Evolutionary conservation across 2,113 vertebrate species (phyloP).

Genomic region (Mirza zaza): DNA sequence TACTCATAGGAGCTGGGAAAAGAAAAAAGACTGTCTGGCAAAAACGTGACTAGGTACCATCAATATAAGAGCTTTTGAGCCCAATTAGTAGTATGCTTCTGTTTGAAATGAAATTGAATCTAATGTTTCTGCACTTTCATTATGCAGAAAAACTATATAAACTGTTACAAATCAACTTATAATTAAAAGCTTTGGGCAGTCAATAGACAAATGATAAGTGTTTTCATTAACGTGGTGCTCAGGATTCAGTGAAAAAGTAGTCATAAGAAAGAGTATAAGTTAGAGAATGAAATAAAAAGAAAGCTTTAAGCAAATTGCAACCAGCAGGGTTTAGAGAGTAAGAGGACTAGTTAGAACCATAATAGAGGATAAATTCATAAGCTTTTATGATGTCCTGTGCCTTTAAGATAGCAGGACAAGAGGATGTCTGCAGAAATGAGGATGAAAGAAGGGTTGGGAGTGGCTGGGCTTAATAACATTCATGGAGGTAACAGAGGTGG

Average conservation of each 20-base stretch:
- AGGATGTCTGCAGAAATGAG: neutral
- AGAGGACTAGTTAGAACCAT: neutral
- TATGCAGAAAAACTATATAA: neutral
- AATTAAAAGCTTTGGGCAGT: neutral
- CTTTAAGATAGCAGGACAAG: neutral
- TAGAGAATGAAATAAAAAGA: neutral
- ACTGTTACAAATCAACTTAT: neutral
- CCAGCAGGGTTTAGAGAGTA: neutral
- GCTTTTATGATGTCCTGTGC: neutral
- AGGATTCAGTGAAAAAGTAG: neutral
- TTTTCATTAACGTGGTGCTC: neutral
- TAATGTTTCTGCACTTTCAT: neutral
- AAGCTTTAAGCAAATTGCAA: neutral
- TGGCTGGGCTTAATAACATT: neutral
- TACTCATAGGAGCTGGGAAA: neutral
- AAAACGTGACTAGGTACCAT: neutral
- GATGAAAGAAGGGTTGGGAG: neutral
- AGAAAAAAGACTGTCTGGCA: neutral
- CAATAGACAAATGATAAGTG: neutral
- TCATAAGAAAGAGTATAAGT: neutral
- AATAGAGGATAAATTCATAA: neutral
- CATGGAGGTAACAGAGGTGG: neutral
- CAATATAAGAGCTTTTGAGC: neutral
- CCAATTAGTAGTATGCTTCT: neutral
- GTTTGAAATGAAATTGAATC: slow-evolving; percentile 33